A percentile compares a stretch with the other conserved stretches of the same genome.
Evolutionary conservation across 2,888 invertebrate species (phyloP).

Genomic region (Penaeus monodon): DNA sequence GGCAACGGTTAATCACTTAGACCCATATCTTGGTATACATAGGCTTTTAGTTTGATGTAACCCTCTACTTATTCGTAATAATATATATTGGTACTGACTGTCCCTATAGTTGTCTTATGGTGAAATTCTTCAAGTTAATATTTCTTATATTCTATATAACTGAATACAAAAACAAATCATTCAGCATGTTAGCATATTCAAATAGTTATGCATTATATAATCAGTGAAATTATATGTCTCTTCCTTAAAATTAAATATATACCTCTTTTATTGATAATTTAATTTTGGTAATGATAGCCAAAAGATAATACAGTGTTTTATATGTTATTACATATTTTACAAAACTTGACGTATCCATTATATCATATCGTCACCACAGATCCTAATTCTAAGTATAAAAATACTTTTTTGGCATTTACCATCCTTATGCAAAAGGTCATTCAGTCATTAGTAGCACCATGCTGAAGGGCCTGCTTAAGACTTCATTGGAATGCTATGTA

Average conservation of each 20-base stretch:
- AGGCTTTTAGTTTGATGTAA: too few relatives aligned
- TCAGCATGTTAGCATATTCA: too few relatives aligned
- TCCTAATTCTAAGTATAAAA: conserved; percentile 52
- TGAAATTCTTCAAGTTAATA: too few relatives aligned
- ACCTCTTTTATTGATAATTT: conserved; percentile 41
- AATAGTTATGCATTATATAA: too few relatives aligned
- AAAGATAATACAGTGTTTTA: conserved; percentile 40
- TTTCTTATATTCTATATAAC: too few relatives aligned
- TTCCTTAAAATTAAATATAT: conserved; percentile 10
- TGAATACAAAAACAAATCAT: too few relatives aligned
- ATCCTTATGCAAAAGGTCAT: conserved; percentile 32
- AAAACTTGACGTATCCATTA: conserved; percentile 44
- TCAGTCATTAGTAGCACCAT: conserved; percentile 28
- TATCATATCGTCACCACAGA: conserved; percentile 40
- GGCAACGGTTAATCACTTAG: too few relatives aligned
- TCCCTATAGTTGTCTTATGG: too few relatives aligned
- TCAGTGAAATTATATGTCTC: too few relatives aligned
- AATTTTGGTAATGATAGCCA: conserved; percentile 44
- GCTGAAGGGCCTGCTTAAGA: conserved; percentile 20
- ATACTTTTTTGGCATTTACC: conserved; percentile 51
- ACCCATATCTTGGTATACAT: too few relatives aligned
- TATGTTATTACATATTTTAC: conserved; percentile 40
- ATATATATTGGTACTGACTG: too few relatives aligned
- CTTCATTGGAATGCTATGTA: background rate
- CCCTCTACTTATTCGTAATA: too few relatives aligned